Base-by-base conservation (phyloP, 2,113 vertebrate species). In the Amia ocellicauda region DNA sequence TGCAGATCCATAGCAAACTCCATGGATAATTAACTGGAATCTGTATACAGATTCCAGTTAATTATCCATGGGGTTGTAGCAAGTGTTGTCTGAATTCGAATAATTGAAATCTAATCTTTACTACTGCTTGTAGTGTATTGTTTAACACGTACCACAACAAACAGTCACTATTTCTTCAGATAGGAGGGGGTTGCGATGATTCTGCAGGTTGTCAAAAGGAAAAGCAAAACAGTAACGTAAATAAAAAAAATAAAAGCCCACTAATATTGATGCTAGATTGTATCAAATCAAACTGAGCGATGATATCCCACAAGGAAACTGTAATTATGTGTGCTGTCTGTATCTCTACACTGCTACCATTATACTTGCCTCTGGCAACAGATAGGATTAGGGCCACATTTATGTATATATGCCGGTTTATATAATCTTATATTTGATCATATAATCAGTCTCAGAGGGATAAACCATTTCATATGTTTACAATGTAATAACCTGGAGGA, bases 281-380 rank as follows among this genome's bases (percentile, higher is more conserved):
- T 63, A 76, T 83, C 74, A 80, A 71, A 67, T 74, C 66, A 71
- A 10, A 55, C 27, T 40, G 20, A 68, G 65, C 59, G 62, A 60
- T 78, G 67, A 56, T 68, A 59, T 62, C 65, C 76, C 77, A 77
- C 77, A 71, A 77, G 83, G 74, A 75, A 76, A 80, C 62, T 70
- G 5, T 36, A 36, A 10, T 36, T 36, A 36, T 36, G 31, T 36
- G 31, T 5, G 69, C 78, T 68, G 57, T 63, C 73, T 75, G 60
- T 67, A 63, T 74, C 69, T 78, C 70, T 77, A 65, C 68, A 68
- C 63, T 66, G 62, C 66, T 73, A 58, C 74, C 83, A 87, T 82
- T 82, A 68, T 74, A 85, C 80, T 80, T 79, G 59, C 70, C 52
- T 61, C 64, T 55, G 70, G 61, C 40, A 45, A 22, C 27, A 68